Evolutionary conservation across 2,113 vertebrate species (phyloP).

Genomic region (Phoxinus phoxinus): DNA sequence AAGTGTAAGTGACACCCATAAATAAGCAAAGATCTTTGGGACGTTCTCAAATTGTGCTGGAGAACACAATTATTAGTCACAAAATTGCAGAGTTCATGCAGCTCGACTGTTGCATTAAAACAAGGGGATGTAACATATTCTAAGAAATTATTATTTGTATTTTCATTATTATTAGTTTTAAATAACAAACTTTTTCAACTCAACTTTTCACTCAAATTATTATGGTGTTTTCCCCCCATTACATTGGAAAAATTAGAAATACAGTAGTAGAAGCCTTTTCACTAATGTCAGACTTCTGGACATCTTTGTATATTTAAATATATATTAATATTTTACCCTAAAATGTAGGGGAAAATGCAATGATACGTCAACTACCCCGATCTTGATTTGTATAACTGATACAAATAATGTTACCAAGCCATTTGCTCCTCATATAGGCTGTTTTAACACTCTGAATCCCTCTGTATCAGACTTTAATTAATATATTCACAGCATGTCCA

Average conservation of each 20-base stretch:
- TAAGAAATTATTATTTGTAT: not conserved
- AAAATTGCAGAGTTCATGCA: not conserved
- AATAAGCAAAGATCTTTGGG: no score
- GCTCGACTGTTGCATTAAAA: no score
- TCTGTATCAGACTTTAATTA: constrained; percentile 21
- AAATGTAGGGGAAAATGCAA: not conserved
- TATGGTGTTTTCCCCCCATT: not conserved
- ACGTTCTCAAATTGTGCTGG: not conserved
- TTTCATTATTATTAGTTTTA: not conserved
- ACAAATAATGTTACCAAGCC: not conserved
- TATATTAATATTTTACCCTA: not conserved
- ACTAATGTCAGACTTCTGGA: not conserved
- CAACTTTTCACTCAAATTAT: not conserved
- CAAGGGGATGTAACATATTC: not conserved
- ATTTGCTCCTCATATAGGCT: not conserved
- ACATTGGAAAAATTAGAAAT: not conserved
- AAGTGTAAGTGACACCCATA: no score
- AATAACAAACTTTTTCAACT: not conserved
- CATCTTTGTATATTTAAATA: not conserved
- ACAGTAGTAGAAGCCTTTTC: not conserved
- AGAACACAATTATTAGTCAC: not conserved
- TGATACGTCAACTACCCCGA: no score
- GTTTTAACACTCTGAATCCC: not conserved
- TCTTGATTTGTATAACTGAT: not conserved
- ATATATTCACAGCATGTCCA: constrained; percentile 43